phyloP scores from a whole-genome alignment of 2,888 invertebrate species.

The Ecdyonurus torrentis region DNA sequence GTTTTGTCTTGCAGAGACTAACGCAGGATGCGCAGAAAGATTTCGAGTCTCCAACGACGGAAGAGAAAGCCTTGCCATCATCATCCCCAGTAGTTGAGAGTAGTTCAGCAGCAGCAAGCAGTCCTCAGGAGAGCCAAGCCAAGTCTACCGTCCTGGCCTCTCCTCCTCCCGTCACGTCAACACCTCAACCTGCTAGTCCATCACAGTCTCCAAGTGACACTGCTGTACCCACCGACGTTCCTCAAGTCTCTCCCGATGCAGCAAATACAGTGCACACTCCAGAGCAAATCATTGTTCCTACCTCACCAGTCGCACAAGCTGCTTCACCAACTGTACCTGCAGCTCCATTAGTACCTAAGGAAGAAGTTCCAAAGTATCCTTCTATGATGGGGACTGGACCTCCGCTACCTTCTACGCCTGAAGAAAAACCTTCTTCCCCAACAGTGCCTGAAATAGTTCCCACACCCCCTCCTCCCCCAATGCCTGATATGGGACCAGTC shows the following conservation, averaged over 20 bases:
- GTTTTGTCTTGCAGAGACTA: constrained; percentile 24
- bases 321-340: constrained; percentile 12
- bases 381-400: too few species aligned
- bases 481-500: constrained; percentile 13
- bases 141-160: not conserved
- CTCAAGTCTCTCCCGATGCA: too few species aligned
- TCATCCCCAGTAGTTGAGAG: not conserved
- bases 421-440: constrained; percentile 4
- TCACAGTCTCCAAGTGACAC: not conserved
- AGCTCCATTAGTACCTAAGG: constrained; percentile 11
- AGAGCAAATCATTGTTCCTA: constrained; percentile 4
- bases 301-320: constrained; percentile 16
- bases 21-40: constrained; percentile 35
- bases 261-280: not conserved
- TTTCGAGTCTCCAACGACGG: constrained; percentile 29
- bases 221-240: not conserved
- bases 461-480: constrained; percentile 17
- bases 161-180: not conserved
- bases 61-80: constrained; percentile 13
- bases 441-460: constrained; percentile 16
- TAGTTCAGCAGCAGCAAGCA: not conserved
- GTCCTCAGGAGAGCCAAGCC: not conserved
- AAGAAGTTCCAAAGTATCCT: constrained; percentile 10
- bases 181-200: not conserved
- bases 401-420: constrained; percentile 16